Percentiles rank a stretch among this genome's conserved stretches.
Evolutionary conservation across 2,113 vertebrate genomes (phyloP).

Genomic region (Nematolebias whitei): DNA sequence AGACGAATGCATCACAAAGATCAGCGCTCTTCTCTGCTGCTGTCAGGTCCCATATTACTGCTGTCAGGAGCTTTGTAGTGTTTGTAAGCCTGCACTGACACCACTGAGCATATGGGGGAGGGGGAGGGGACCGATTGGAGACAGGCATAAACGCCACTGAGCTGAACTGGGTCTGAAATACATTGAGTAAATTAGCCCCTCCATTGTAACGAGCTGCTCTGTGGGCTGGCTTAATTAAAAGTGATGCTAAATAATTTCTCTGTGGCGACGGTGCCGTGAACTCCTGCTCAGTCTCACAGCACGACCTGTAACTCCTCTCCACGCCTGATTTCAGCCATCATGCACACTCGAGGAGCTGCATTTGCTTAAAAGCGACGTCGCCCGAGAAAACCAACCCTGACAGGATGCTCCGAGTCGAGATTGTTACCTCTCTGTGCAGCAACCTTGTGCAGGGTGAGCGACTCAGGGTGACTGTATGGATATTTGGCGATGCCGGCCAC

Average conservation of each 20-base stretch:
- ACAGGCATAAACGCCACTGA: slow-evolving; percentile 33
- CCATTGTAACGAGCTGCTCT: slow-evolving; percentile 64
- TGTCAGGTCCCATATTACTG: slow-evolving; percentile 62
- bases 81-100: slow-evolving; percentile 23
- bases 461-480: slow-evolving; percentile 57
- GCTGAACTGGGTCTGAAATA: slow-evolving; percentile 45
- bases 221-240: slow-evolving; percentile 74
- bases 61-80: slow-evolving; percentile 45
- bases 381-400: slow-evolving; percentile 15
- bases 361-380: slow-evolving; percentile 27
- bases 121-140: slow-evolving; percentile 21
- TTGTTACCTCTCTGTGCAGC: slow-evolving; percentile 14
- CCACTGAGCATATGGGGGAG: neutral
- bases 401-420: slow-evolving; percentile 33
- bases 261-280: slow-evolving; percentile 51
- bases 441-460: slow-evolving; percentile 32
- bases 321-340: slow-evolving; percentile 57
- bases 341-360: slow-evolving; percentile 42
- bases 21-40: slow-evolving; percentile 45
- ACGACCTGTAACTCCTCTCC: slow-evolving; percentile 40
- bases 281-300: slow-evolving; percentile 45
- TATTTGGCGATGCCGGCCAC: slow-evolving; percentile 50
- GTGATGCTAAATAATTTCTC: slow-evolving; percentile 75
- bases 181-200: slow-evolving; percentile 62
- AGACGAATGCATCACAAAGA: slow-evolving; percentile 44